A percentile compares a stretch with the other conserved stretches of the same genome.
These are phyloP conservation scores for Amphipyra berbera DNA, from an alignment of 2,888 invertebrate species.

Conservation along the genomic window DNA sequence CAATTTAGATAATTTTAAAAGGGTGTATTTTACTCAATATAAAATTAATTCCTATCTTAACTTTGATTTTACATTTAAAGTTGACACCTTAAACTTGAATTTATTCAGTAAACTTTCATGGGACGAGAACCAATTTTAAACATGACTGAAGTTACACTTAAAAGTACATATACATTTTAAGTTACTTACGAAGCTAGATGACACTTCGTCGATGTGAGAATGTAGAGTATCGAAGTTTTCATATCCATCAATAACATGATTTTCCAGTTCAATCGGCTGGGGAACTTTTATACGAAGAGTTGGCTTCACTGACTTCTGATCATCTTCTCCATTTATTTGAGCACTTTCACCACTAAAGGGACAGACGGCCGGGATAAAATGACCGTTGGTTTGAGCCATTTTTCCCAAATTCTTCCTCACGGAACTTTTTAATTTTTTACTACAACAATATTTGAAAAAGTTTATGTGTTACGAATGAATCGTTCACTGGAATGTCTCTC, in stretches of 20 bases:
- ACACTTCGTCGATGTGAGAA: slow-evolving; percentile 73
- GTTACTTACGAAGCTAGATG: slow-evolving; percentile 76
- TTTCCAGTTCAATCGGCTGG: slow-evolving; percentile 79
- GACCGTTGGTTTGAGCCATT: slow-evolving; percentile 74
- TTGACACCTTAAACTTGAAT: too few species aligned
- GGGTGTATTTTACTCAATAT: too few species aligned
- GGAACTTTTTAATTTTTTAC: slow-evolving; percentile 58
- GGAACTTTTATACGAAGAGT: slow-evolving; percentile 80
- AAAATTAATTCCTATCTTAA: too few species aligned
- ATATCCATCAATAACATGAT: slow-evolving; percentile 68
- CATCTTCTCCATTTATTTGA: slow-evolving; percentile 62
- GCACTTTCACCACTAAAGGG: slow-evolving; percentile 78
- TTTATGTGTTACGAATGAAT: slow-evolving; percentile 48
- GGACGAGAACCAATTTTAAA: background rate
- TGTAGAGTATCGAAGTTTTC: slow-evolving; percentile 79
- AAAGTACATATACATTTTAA: background rate
- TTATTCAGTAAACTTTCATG: too few species aligned
- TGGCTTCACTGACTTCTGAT: slow-evolving; percentile 72
- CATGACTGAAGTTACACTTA: background rate
- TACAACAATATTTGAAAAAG: slow-evolving; percentile 68
- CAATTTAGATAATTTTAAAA: too few species aligned
- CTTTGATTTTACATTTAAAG: too few species aligned
- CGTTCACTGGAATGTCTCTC: slow-evolving; percentile 54
- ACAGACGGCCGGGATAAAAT: slow-evolving; percentile 65
- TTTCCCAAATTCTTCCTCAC: slow-evolving; percentile 40